A percentile compares a stretch with the other conserved stretches of the same genome.
Evolutionary conservation across 2,888 invertebrate genomes (phyloP).

Genomic region (Geophilus truncorum): DNA sequence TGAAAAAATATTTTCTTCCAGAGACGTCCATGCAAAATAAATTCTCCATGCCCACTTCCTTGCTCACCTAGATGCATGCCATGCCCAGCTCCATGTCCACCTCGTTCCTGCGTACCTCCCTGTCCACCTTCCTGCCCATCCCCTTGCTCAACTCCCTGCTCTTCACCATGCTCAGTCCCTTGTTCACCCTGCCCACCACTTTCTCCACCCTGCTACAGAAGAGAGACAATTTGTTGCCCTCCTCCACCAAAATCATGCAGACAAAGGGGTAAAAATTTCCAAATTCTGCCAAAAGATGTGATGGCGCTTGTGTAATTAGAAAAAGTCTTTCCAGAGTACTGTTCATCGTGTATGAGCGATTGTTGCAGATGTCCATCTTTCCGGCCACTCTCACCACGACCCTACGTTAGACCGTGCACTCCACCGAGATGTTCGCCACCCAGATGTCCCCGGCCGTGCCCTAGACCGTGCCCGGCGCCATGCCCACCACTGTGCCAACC

Average conservation of each 20-base stretch:
- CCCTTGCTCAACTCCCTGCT: not conserved
- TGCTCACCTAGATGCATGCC: not conserved
- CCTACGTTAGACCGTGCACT: not conserved
- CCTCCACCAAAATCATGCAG: not conserved
- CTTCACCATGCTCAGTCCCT: not conserved
- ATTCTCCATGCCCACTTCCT: not conserved
- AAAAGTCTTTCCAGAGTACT: not conserved
- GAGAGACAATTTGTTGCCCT: not conserved
- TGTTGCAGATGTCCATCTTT: not conserved
- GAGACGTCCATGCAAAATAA: not conserved
- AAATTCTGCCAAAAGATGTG: not conserved
- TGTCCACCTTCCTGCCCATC: constrained; percentile 16
- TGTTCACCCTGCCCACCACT: not conserved
- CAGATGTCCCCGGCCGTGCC: not conserved
- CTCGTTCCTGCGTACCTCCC: not conserved
- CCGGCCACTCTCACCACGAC: not conserved
- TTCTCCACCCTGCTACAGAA: not conserved
- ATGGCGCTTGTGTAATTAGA: too few species aligned
- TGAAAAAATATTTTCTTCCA: not conserved
- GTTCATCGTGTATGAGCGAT: not conserved
- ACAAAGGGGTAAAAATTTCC: not conserved
- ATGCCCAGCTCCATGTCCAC: not conserved
- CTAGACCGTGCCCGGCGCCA: not conserved
- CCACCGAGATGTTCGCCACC: not conserved
- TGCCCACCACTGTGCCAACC: not conserved